Conservation (phyloP, 2,113 vertebrate species). For the Tringa solitaria region DNA sequence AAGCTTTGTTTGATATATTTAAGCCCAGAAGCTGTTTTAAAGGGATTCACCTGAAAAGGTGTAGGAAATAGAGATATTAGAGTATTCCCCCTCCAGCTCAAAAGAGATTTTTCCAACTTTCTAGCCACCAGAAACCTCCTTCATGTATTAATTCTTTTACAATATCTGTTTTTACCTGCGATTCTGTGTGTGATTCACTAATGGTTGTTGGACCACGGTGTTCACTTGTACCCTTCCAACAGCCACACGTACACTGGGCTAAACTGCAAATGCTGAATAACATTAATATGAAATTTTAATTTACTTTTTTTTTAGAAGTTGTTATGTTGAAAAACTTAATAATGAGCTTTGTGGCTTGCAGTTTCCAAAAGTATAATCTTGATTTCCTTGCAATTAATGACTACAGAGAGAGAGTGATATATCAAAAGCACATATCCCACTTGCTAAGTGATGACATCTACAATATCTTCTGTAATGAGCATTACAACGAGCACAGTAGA, state of each 20-base stretch:
- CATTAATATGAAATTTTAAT: neutral
- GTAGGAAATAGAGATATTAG: neutral
- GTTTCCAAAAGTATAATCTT: conserved; percentile 21
- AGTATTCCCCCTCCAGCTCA: neutral
- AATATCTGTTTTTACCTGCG: neutral
- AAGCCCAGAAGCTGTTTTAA: neutral
- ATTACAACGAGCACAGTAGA: neutral
- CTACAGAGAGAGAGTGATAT: neutral
- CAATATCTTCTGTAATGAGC: conserved; percentile 38
- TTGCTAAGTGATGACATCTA: neutral
- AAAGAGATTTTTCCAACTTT: neutral
- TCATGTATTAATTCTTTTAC: neutral
- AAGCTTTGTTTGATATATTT: neutral
- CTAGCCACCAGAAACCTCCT: neutral
- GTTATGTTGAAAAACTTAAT: conserved; percentile 7
- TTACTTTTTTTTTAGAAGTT: neutral
- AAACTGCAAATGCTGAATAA: neutral
- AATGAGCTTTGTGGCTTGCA: conserved; percentile 4
- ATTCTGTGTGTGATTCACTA: neutral
- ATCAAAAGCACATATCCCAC: conserved; percentile 19
- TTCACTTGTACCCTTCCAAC: neutral
- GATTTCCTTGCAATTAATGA: conserved; percentile 47
- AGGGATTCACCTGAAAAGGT: neutral
- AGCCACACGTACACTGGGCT: neutral
- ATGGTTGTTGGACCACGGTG: neutral